phyloP scores from a whole-genome alignment of 2,888 invertebrate genomes.

The Dermolepida albohirtum region DNA sequence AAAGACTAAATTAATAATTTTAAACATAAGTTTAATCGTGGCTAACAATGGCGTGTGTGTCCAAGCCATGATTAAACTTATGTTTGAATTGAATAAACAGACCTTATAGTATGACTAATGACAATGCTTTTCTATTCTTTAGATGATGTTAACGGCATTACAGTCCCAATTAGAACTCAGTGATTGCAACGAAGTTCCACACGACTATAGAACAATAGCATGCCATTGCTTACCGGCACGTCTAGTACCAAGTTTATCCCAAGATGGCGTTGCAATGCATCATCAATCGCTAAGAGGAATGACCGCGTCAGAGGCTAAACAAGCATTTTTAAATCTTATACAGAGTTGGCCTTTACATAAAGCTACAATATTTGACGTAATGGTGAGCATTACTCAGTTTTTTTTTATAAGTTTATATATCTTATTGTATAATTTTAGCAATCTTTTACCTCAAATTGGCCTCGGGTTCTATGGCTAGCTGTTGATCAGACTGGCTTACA shows the following conservation, averaged over 20 bases:
- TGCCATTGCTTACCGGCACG: slow-evolving; percentile 87
- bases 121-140: slow-evolving; percentile 47
- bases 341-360: slow-evolving; percentile 94
- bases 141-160: slow-evolving; percentile 94
- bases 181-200: slow-evolving; percentile 74
- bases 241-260: slow-evolving; percentile 80
- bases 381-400: slow-evolving; percentile 70
- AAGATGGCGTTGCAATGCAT: slow-evolving; percentile 89
- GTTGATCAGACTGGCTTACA: slow-evolving; percentile 94
- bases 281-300: slow-evolving; percentile 92
- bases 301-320: slow-evolving; percentile 87
- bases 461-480: slow-evolving; percentile 90
- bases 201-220: slow-evolving; percentile 75
- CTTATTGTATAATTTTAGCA: slow-evolving; percentile 71
- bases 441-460: slow-evolving; percentile 97
- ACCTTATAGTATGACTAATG: too few species aligned
- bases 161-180: slow-evolving; percentile 94
- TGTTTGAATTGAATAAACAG: too few species aligned
- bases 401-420: slow-evolving; percentile 10
- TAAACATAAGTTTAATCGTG: too few species aligned
- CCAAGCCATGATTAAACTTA: too few species aligned
- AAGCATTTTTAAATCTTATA: slow-evolving; percentile 91
- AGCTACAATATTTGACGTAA: slow-evolving; percentile 94
- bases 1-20: too few species aligned
- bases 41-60: too few species aligned